A percentile compares a stretch with the other conserved stretches of the same genome.
phyloP scores from a whole-genome alignment of 2,888 invertebrate species.

The Ommatoiulus sabulosus region DNA sequence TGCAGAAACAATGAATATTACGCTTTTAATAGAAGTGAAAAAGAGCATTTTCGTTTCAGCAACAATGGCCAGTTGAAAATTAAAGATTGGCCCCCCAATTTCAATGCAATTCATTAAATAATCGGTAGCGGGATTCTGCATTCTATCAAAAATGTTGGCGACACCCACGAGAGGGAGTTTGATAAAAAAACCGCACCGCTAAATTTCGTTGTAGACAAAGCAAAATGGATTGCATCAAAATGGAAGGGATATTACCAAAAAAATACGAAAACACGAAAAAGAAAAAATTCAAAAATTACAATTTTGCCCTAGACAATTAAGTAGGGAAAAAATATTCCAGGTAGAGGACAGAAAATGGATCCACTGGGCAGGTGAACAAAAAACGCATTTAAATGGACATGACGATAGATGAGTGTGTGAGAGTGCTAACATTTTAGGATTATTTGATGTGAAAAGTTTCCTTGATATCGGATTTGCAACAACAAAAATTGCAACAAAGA shows the following conservation, averaged over 20 bases:
- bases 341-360: background rate
- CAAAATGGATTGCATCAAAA: constrained; percentile 19
- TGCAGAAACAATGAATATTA: constrained; percentile 45
- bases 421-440: background rate
- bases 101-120: background rate
- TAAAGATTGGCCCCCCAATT: background rate
- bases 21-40: background rate
- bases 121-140: background rate
- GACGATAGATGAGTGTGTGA: constrained; percentile 19
- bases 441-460: constrained; percentile 2
- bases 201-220: background rate
- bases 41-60: background rate
- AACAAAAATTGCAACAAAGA: background rate
- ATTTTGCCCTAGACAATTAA: background rate
- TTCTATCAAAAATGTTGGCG: background rate
- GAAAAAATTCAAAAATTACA: background rate
- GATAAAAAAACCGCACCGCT: background rate
- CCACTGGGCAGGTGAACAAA: background rate
- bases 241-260: background rate
- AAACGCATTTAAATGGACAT: background rate
- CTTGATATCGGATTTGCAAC: background rate
- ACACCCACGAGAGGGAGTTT: background rate
- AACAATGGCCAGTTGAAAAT: background rate
- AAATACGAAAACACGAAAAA: background rate
- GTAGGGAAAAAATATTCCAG: background rate